These are phyloP conservation scores for Malurus splendens DNA, from an alignment of 2,797 vertebrate species.

Conservation along the genomic window DNA sequence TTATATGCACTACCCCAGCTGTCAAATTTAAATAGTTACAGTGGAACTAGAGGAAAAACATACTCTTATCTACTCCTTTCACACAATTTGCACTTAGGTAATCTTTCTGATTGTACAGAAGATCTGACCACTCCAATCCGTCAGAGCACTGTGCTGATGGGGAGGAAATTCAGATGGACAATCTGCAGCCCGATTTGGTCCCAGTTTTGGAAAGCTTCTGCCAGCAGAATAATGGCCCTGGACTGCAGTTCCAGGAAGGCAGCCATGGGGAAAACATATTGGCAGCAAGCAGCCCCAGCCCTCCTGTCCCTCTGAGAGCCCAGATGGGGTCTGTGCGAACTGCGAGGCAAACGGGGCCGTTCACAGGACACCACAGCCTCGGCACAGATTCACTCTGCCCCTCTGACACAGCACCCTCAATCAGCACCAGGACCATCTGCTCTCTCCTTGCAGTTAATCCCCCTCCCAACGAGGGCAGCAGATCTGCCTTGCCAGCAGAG, in stretches of 20 bases:
- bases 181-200: background rate
- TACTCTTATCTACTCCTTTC: background rate
- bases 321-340: background rate
- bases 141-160: background rate
- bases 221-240: background rate
- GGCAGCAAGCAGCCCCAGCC: background rate
- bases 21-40: background rate
- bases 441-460: background rate
- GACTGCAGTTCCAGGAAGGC: background rate
- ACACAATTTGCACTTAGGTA: background rate
- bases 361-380: background rate
- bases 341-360: fast-evolving
- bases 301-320: background rate
- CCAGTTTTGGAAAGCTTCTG: background rate
- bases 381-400: background rate
- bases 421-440: background rate
- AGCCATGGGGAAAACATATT: background rate
- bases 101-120: background rate
- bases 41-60: background rate
- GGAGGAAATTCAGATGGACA: background rate
- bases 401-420: background rate
- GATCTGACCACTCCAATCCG: background rate
- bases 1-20: background rate
- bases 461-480: background rate
- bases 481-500: fast-evolving